Evolutionary conservation across 2,888 invertebrate genomes (phyloP).

Genomic region (Yponomeuta plumbellus): DNA sequence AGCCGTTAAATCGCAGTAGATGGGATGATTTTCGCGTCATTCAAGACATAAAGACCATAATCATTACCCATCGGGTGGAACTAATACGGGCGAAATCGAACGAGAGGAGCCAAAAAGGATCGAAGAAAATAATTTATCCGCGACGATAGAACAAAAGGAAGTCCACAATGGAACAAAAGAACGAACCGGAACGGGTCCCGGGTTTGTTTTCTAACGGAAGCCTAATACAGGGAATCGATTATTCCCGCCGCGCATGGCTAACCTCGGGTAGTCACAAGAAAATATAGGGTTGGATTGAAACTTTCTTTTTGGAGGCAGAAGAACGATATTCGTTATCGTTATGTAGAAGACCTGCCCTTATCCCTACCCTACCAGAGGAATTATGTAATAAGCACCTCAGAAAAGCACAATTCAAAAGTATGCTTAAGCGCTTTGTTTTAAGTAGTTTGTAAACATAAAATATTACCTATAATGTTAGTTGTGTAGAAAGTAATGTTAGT

Average conservation of each 20-base stretch:
- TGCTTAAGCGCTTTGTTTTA: no score
- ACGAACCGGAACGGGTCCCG: constrained; percentile 50
- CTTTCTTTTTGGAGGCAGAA: no score
- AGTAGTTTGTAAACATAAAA: no score
- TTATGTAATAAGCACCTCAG: no score
- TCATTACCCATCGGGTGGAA: constrained; percentile 74
- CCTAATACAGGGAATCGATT: constrained; percentile 69
- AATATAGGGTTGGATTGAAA: constrained; percentile 27
- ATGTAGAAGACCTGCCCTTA: no score
- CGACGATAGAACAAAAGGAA: constrained; percentile 68
- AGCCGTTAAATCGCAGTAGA: constrained; percentile 68
- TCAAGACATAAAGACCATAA: constrained; percentile 65
- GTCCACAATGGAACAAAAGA: constrained; percentile 69
- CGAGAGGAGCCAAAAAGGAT: constrained; percentile 69
- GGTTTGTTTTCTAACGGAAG: constrained; percentile 68
- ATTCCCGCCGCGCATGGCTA: constrained; percentile 46
- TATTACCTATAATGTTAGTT: no score
- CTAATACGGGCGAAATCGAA: constrained; percentile 75
- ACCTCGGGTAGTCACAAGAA: constrained; percentile 48
- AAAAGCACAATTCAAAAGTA: no score
- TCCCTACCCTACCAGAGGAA: no score
- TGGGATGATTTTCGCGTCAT: constrained; percentile 73
- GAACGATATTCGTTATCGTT: no score
- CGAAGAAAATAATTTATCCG: constrained; percentile 73
- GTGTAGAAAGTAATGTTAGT: no score